Percentiles rank a stretch among this genome's conserved stretches.
Evolutionary conservation across 2,888 invertebrate species (phyloP).

Genomic region (Molanna angustata): DNA sequence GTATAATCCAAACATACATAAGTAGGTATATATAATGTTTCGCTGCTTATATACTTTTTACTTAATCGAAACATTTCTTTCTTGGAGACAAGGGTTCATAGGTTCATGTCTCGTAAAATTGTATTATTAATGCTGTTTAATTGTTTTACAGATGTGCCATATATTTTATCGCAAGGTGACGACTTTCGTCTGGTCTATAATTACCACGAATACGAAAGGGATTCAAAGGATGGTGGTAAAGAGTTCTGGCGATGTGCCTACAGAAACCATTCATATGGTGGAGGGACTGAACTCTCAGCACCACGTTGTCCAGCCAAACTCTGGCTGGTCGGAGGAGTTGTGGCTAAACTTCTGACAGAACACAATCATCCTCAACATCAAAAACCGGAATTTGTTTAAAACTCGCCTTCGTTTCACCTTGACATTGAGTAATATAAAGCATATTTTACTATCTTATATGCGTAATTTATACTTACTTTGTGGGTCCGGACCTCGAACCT

Average conservation of each 20-base stretch:
- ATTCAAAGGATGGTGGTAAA: constrained; percentile 38
- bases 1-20: too few relatives aligned
- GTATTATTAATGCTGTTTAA: not conserved
- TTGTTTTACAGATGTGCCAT: constrained; percentile 24
- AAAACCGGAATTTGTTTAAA: constrained; percentile 25
- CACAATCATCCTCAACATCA: constrained; percentile 24
- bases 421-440: too few relatives aligned
- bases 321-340: constrained; percentile 23
- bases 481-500: too few relatives aligned
- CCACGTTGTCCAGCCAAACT: constrained; percentile 22
- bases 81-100: too few relatives aligned
- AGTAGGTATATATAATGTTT: too few relatives aligned
- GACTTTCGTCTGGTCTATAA: constrained; percentile 24
- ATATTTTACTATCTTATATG: too few relatives aligned
- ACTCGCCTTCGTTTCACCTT: too few relatives aligned
- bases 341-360: constrained; percentile 19
- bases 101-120: not conserved
- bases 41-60: too few relatives aligned
- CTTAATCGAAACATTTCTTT: too few relatives aligned
- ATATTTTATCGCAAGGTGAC: constrained; percentile 24
- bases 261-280: not conserved
- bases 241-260: constrained; percentile 51
- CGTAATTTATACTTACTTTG: too few relatives aligned
- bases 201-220: constrained; percentile 21
- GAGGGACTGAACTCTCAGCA: not conserved